Base-by-base conservation (phyloP, 2,888 invertebrate species). In the Lasioglossum malachurum region DNA sequence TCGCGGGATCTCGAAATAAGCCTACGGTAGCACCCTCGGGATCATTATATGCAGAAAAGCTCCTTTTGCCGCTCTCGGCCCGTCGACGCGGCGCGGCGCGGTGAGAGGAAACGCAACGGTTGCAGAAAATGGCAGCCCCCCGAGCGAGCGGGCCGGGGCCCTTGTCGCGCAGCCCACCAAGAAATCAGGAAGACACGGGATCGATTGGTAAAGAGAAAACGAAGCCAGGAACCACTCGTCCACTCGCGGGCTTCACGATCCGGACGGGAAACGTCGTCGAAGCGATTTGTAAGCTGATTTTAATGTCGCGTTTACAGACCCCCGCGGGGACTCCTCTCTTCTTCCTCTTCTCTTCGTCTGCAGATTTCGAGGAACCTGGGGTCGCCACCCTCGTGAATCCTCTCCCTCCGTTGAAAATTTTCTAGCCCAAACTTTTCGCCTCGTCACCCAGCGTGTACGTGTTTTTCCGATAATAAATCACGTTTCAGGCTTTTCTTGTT, bases 281-380 rank as follows among this genome's bases (percentile, higher is more conserved):
- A 92, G 89, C 91, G 92, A 92, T 92, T 93, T 92, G 93, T 93
- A 93, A 93, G 93, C 93, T 92, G 93, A 93, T 93, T 93, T 92
- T 93, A 92, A 93, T 93, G 92, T 92, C 92, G 88, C 91, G 92
- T 93, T 93, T 93, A 92, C 92, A 92, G 90, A 92, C 88, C 81
- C 81, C 86, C 84, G 73, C 78, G 71, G 87, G 83, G 83, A 53
- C 75, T 83, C 79, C 73, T 23, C 64, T 75, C 44, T 27, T 49
- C 72, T 78, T n/a, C 57, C 69, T 23, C 16, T 74, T 53, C 71
- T 72, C 78, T 81, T 73, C 86, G 90, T 90, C 91, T 83, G 88
- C 90, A 82, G 78, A 91, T 91, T 89, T 91, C 87, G 81, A 74
- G 71, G 38, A 44, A 64, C 46, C 41, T 69, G 78, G 83, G 87